phyloP scores from a whole-genome alignment of 2,888 invertebrate genomes.

The Apamea epomidion region DNA sequence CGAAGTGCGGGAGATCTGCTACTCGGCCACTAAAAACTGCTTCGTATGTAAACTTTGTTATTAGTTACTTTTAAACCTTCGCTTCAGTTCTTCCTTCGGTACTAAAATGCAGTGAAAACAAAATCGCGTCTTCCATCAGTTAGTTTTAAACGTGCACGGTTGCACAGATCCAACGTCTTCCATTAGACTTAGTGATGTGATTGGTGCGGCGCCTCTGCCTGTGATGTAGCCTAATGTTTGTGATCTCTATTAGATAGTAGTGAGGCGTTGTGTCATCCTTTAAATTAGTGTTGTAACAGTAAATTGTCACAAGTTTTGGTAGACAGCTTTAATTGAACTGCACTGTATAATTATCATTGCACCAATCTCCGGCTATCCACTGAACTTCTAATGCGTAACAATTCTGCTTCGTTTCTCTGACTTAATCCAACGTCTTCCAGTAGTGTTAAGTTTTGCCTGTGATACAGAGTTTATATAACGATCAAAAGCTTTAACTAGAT shows the following conservation, averaged over 20 bases:
- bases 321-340: conserved; percentile 89
- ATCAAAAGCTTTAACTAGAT: conserved; percentile 85
- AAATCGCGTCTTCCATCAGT: conserved; percentile 89
- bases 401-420: conserved; percentile 68
- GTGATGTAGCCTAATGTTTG: conserved; percentile 72
- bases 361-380: conserved; percentile 81
- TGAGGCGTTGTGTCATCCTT: conserved; percentile 72
- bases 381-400: conserved; percentile 72
- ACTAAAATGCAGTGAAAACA: conserved; percentile 87
- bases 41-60: conserved; percentile 88
- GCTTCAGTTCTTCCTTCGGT: conserved; percentile 76
- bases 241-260: conserved; percentile 64
- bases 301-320: conserved; percentile 88
- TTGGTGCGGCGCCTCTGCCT: conserved; percentile 70
- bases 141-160: conserved; percentile 83
- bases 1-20: conserved; percentile 90
- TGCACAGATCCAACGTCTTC: conserved; percentile 84
- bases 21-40: conserved; percentile 82
- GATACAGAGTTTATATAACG: conserved; percentile 80
- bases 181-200: conserved; percentile 87
- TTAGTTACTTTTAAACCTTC: conserved; percentile 71
- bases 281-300: conserved; percentile 82
- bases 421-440: conserved; percentile 85
- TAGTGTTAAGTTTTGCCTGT: conserved; percentile 84
- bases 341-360: conserved; percentile 86